Evolutionary conservation across 1,140 invertebrate species (phyloP).

Genomic region (Eurosta solidaginis): DNA sequence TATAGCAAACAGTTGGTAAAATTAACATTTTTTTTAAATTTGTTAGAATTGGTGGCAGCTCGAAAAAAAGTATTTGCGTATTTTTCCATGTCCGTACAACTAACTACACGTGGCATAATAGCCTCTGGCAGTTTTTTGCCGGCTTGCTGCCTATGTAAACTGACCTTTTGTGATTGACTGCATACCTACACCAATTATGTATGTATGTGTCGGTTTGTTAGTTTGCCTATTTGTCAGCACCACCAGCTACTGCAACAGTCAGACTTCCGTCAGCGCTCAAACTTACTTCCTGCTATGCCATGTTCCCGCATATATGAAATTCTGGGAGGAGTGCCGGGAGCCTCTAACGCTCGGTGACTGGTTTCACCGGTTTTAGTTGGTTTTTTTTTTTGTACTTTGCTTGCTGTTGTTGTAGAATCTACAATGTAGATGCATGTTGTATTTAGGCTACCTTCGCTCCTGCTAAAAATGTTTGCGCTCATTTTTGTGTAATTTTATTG

Average conservation of each 20-base stretch:
- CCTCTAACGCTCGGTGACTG: not conserved
- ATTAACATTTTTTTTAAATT: too few relatives aligned
- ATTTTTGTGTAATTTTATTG: not conserved
- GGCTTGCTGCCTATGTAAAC: too few relatives aligned
- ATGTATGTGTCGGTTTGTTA: not conserved
- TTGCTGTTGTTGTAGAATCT: not conserved
- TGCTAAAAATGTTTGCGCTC: not conserved
- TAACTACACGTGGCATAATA: not conserved
- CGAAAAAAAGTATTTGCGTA: not conserved
- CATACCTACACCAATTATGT: too few relatives aligned
- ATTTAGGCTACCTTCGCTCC: not conserved
- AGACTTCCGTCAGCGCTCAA: constrained; percentile 15
- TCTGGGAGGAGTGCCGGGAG: not conserved
- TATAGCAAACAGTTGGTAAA: too few relatives aligned
- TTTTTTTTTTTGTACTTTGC: not conserved
- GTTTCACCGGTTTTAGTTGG: not conserved
- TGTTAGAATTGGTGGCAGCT: too few relatives aligned
- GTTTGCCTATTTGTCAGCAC: not conserved
- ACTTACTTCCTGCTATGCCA: constrained; percentile 20
- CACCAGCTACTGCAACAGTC: not conserved
- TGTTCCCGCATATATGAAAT: too few relatives aligned
- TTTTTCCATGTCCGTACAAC: not conserved
- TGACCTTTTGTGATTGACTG: constrained; percentile 12
- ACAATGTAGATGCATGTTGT: not conserved
- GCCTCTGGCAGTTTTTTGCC: not conserved